These are phyloP conservation scores for Lipotes vexillifer DNA, from an alignment of 2,113 vertebrate genomes.

Conservation along the genomic window DNA sequence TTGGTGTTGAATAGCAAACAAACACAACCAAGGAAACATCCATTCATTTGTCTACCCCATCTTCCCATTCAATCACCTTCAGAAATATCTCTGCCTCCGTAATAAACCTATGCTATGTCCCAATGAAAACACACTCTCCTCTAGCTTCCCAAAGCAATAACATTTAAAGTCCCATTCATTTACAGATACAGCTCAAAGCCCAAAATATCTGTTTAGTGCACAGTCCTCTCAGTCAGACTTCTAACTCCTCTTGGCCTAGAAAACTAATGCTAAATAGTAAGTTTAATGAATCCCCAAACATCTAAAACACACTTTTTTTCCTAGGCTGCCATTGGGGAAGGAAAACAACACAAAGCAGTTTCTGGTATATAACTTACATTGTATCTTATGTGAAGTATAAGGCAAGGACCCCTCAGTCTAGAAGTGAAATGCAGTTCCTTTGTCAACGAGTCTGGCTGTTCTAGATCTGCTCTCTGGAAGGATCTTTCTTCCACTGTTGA, in stretches of 20 bases:
- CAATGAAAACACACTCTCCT: neutral
- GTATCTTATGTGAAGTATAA: neutral
- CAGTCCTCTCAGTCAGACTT: neutral
- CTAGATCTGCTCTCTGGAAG: neutral
- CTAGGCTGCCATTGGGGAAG: neutral
- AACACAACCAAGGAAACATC: neutral
- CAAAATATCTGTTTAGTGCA: neutral
- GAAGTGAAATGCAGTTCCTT: neutral
- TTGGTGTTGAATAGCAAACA: neutral
- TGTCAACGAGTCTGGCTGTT: neutral
- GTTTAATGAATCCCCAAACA: neutral
- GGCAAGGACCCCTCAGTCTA: neutral
- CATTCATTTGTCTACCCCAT: neutral
- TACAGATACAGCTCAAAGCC: neutral
- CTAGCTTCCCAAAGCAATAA: neutral
- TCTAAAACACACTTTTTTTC: neutral
- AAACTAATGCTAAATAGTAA: neutral
- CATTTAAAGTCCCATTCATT: neutral
- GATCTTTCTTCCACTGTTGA: neutral
- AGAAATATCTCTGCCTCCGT: neutral
- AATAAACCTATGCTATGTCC: neutral
- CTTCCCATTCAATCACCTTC: neutral
- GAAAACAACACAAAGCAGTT: neutral
- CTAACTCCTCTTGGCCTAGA: neutral
- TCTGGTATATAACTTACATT: neutral